phyloP scores from a whole-genome alignment of 2,113 vertebrate species.

The Numenius arquata region DNA sequence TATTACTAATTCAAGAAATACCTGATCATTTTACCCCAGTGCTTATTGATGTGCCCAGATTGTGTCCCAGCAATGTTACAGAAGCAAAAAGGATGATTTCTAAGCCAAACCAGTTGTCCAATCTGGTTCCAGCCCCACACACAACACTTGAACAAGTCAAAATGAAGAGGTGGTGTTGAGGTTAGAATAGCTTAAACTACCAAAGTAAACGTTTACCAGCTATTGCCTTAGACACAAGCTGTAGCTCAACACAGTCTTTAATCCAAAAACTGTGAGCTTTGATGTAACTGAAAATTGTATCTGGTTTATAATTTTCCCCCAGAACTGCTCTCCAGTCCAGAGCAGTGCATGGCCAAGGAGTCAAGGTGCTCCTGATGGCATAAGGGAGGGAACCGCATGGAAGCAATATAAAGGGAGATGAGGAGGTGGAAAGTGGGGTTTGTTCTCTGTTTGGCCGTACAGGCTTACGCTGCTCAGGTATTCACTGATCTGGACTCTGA shows the following conservation, averaged over 20 bases:
- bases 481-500: neutral
- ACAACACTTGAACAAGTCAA: neutral
- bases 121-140: neutral
- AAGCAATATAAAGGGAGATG: neutral
- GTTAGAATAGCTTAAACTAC: neutral
- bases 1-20: neutral
- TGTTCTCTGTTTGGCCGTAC: neutral
- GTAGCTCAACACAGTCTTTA: neutral
- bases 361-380: neutral
- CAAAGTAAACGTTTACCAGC: neutral
- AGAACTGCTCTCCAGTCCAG: neutral
- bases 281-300: neutral
- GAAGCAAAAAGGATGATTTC: neutral
- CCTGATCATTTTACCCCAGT: neutral
- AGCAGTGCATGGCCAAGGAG: neutral
- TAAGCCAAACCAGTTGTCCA: neutral
- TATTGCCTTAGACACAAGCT: neutral
- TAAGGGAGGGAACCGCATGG: rapidly evolving
- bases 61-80: neutral
- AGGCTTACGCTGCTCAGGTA: neutral
- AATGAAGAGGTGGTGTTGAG: neutral
- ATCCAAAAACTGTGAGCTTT: neutral
- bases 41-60: neutral
- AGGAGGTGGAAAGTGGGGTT: neutral
- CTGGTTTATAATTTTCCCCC: neutral